phyloP scores from a whole-genome alignment of 2,797 vertebrate species.

The Euthynnus affinis region DNA sequence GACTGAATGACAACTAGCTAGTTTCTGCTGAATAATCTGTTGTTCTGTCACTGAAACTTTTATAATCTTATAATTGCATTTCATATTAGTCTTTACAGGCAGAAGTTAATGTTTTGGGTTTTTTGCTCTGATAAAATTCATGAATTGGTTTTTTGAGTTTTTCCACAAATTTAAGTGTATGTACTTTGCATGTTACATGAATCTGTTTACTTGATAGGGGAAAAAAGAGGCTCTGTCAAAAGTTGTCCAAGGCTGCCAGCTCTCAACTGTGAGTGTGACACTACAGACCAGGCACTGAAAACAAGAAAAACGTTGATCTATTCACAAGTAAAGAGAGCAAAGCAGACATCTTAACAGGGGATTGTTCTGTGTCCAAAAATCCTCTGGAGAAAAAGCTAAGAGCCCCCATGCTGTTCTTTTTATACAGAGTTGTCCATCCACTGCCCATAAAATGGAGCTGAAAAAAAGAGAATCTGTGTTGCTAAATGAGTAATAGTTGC shows the following conservation, averaged over 20 bases:
- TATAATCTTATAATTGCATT: no score
- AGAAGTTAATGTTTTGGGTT: neutral
- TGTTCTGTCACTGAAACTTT: no score
- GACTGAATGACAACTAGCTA: no score
- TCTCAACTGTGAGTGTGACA: constrained; percentile 50
- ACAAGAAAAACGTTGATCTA: constrained; percentile 56
- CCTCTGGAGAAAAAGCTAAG: constrained; percentile 48
- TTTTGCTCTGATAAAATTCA: neutral
- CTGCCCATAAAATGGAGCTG: constrained; percentile 27
- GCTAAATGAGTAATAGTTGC: constrained; percentile 37
- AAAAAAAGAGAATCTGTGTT: constrained; percentile 45
- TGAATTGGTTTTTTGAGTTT: neutral
- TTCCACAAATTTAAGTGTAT: neutral
- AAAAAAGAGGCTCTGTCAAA: constrained; percentile 43
- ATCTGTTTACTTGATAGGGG: constrained; percentile 8
- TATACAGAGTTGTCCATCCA: constrained; percentile 47
- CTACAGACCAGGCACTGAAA: constrained; percentile 34
- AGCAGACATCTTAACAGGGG: constrained; percentile 56
- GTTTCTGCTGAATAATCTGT: no score
- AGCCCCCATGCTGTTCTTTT: constrained; percentile 69
- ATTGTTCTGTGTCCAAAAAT: constrained; percentile 54
- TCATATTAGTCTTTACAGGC: neutral
- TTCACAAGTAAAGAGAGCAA: constrained; percentile 58
- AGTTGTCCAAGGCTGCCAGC: constrained; percentile 30
- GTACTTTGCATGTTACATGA: neutral